A percentile compares a stretch with the other conserved stretches of the same genome.
These are phyloP conservation scores for Atrichornis clamosus DNA, from an alignment of 2,113 vertebrate species.

Conservation along the genomic window DNA sequence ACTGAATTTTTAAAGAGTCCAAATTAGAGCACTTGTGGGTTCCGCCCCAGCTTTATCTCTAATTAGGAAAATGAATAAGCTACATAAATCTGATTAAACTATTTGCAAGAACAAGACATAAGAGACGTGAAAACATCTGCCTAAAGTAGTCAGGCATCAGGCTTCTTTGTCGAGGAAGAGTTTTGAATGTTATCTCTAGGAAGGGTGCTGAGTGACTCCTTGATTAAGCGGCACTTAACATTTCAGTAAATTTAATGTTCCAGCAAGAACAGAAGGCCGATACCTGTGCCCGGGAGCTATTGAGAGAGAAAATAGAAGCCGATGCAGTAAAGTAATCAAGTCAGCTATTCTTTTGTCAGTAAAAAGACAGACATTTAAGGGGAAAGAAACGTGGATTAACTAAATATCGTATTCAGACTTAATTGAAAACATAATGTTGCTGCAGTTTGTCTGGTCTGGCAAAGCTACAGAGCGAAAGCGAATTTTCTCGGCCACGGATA, in stretches of 20 bases:
- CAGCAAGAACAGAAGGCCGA: neutral
- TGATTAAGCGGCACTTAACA: neutral
- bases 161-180: neutral
- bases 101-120: neutral
- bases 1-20: neutral
- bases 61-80: neutral
- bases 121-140: neutral
- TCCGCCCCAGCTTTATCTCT: neutral
- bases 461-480: neutral
- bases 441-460: neutral
- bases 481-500: neutral
- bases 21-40: neutral
- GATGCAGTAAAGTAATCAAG: neutral
- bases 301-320: neutral
- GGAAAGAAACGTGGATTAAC: neutral
- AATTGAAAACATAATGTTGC: neutral
- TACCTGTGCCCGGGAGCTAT: neutral
- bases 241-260: neutral
- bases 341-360: neutral
- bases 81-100: neutral
- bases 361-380: neutral
- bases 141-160: neutral
- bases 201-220: neutral
- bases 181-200: neutral
- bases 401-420: neutral